phyloP scores from a whole-genome alignment of 2,888 invertebrate genomes.

The Alentia gelatinosa region DNA sequence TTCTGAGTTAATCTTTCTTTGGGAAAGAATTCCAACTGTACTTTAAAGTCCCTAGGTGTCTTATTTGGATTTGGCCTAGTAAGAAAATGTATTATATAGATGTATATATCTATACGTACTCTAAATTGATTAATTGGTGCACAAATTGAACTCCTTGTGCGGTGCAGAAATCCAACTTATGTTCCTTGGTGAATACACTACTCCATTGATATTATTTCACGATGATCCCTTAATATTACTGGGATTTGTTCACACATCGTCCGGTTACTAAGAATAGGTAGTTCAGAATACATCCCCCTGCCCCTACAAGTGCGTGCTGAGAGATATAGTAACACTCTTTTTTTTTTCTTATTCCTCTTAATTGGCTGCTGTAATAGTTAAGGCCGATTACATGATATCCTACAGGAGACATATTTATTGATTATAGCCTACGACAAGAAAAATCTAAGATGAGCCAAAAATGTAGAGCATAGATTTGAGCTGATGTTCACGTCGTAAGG shows the following conservation, averaged over 20 bases:
- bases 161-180: background rate
- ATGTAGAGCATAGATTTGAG: background rate
- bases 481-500: background rate
- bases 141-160: background rate
- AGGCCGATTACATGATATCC: background rate
- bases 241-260: background rate
- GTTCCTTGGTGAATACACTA: background rate
- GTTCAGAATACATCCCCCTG: background rate
- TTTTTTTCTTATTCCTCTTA: background rate
- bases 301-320: background rate
- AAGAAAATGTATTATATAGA: background rate
- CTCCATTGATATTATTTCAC: background rate
- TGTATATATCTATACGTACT: background rate
- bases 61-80: background rate
- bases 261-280: background rate
- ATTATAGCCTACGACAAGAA: background rate
- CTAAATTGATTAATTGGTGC: background rate
- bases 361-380: background rate
- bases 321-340: background rate
- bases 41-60: background rate
- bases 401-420: background rate
- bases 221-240: slow-evolving; percentile 1
- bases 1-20: background rate
- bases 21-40: background rate
- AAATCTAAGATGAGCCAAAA: background rate